These are phyloP conservation scores for Criorhina ranunculi DNA, from an alignment of 2,888 invertebrate species.

Conservation along the genomic window DNA sequence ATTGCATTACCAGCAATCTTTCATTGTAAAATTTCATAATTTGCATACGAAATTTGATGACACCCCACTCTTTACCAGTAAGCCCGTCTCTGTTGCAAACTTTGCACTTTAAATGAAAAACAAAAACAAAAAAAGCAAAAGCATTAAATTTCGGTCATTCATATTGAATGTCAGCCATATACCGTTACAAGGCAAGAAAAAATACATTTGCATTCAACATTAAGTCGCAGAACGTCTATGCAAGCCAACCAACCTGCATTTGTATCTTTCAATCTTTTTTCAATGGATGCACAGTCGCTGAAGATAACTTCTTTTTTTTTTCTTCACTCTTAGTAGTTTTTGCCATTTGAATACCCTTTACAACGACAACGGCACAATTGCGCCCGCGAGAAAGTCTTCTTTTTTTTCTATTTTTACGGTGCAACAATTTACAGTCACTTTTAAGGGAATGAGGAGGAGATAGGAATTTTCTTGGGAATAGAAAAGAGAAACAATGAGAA, in stretches of 20 bases:
- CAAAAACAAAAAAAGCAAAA: constrained; percentile 24
- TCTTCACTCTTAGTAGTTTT: background rate
- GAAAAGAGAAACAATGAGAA: background rate
- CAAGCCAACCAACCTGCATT: constrained; percentile 2
- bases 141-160: constrained; percentile 42
- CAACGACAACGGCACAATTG: background rate
- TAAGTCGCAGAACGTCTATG: constrained; percentile 5
- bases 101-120: constrained; percentile 17
- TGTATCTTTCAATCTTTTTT: constrained; percentile 5
- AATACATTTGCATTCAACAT: constrained; percentile 17
- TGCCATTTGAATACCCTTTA: constrained; percentile 16
- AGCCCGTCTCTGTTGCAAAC: background rate
- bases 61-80: background rate
- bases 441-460: background rate
- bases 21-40: constrained; percentile 34
- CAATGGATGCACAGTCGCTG: constrained; percentile 10
- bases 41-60: constrained; percentile 46
- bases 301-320: background rate
- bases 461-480: background rate
- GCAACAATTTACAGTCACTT: background rate
- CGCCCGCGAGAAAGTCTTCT: background rate
- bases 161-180: constrained; percentile 51
- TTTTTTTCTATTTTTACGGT: background rate
- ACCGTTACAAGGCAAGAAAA: constrained; percentile 14
- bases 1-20: constrained; percentile 14